Evolutionary conservation across 2,888 invertebrate genomes (phyloP).

Genomic region (Acrobeloides nanus): DNA sequence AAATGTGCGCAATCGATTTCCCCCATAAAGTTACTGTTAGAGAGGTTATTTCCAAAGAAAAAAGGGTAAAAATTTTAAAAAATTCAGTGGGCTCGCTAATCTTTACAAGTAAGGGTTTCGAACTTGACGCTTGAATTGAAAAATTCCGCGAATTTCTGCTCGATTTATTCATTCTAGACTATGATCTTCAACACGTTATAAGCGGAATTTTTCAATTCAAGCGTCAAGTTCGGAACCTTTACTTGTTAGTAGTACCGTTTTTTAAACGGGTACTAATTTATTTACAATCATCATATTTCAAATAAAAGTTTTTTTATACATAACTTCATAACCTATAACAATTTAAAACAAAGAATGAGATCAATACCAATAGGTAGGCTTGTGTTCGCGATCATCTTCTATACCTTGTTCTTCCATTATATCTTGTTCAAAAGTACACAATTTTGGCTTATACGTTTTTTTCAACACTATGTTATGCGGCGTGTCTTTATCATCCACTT

Average conservation of each 20-base stretch:
- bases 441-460: conserved; percentile 41
- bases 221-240: no score
- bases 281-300: not conserved
- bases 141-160: no score
- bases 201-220: not conserved
- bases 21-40: no score
- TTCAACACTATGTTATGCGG: conserved; percentile 35
- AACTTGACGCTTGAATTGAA: no score
- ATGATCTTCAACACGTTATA: no score
- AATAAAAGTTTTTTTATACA: not conserved
- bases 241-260: no score
- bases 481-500: conserved; percentile 45
- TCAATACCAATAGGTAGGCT: conserved; percentile 31
- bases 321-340: not conserved
- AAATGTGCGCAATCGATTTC: no score
- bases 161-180: no score
- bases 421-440: conserved; percentile 45
- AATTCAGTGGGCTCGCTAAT: no score
- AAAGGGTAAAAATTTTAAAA: no score
- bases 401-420: conserved; percentile 39
- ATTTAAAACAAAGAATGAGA: not conserved
- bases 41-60: no score
- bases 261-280: not conserved
- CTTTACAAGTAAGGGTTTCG: no score
- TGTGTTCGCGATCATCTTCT: conserved; percentile 15